A percentile compares a stretch with the other conserved stretches of the same genome.
phyloP scores from a whole-genome alignment of 2,797 vertebrate genomes.

The Sebastes jordani region DNA sequence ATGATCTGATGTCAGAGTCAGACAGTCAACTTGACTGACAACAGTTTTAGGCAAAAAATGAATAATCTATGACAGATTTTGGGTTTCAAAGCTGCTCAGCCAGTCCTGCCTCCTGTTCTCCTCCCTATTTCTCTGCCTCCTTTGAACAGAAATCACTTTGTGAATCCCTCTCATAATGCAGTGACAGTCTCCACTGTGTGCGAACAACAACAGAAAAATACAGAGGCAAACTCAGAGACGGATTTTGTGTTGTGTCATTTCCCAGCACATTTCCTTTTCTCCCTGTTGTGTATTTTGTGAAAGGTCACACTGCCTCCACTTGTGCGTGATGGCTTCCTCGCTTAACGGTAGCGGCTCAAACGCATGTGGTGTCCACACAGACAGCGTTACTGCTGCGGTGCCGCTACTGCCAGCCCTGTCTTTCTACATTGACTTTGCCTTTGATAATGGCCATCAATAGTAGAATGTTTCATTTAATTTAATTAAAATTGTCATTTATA shows the following conservation, averaged over 20 bases:
- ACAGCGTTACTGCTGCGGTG: too few relatives aligned
- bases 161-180: slow-evolving; percentile 7
- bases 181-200: slow-evolving; percentile 7
- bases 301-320: not conserved
- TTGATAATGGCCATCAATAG: too few relatives aligned
- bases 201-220: slow-evolving; percentile 18
- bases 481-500: too few relatives aligned
- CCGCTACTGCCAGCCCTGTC: too few relatives aligned
- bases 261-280: slow-evolving; percentile 4
- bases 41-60: not conserved
- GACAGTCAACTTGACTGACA: slow-evolving; percentile 6
- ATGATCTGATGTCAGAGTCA: slow-evolving; percentile 5
- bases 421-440: too few relatives aligned
- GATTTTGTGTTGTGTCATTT: slow-evolving; percentile 17
- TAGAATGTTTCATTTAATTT: too few relatives aligned
- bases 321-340: not conserved
- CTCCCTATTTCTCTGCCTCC: slow-evolving; percentile 4
- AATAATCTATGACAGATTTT: slow-evolving; percentile 13
- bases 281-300: slow-evolving; percentile 5
- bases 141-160: slow-evolving; percentile 14
- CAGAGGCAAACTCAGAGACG: not conserved
- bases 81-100: not conserved
- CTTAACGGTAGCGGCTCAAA: not conserved
- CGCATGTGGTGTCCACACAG: not conserved
- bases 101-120: not conserved